phyloP scores from a whole-genome alignment of 2,888 invertebrate species.

The Ornithoptera alexandrae region DNA sequence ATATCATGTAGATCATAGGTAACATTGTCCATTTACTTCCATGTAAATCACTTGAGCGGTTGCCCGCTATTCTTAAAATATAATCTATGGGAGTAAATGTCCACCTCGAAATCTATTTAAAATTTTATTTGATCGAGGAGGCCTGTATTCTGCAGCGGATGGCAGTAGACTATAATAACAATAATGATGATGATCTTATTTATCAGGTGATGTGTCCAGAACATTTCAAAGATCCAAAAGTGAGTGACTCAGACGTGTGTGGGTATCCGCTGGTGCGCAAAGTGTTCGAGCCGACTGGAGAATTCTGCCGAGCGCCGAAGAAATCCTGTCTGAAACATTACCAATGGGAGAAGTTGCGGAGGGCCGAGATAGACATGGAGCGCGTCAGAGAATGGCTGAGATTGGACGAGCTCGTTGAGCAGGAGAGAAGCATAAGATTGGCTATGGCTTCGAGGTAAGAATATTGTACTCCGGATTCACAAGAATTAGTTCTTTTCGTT shows the following conservation, averaged over 20 bases:
- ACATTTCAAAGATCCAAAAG: slow-evolving; percentile 96
- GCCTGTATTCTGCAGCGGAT: too few relatives aligned
- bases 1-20: too few relatives aligned
- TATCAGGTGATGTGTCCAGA: slow-evolving; percentile 93
- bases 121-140: too few relatives aligned
- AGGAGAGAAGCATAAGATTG: slow-evolving; percentile 91
- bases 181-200: neutral
- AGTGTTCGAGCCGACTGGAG: slow-evolving; percentile 90
- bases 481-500: too few relatives aligned
- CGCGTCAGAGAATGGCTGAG: slow-evolving; percentile 94
- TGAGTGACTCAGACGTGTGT: slow-evolving; percentile 93
- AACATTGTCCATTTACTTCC: too few relatives aligned
- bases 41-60: too few relatives aligned
- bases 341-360: slow-evolving; percentile 96
- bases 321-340: slow-evolving; percentile 95
- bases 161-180: too few relatives aligned
- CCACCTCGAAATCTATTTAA: too few relatives aligned
- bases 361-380: slow-evolving; percentile 98
- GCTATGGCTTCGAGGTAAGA: slow-evolving; percentile 79
- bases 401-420: slow-evolving; percentile 95
- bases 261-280: slow-evolving; percentile 94
- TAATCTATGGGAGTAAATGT: too few relatives aligned
- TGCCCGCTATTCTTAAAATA: too few relatives aligned
- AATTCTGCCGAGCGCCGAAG: slow-evolving; percentile 92
- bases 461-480: too few relatives aligned